Conservation (phyloP, 2,888 invertebrate genomes). For the Pollenia angustigena region DNA sequence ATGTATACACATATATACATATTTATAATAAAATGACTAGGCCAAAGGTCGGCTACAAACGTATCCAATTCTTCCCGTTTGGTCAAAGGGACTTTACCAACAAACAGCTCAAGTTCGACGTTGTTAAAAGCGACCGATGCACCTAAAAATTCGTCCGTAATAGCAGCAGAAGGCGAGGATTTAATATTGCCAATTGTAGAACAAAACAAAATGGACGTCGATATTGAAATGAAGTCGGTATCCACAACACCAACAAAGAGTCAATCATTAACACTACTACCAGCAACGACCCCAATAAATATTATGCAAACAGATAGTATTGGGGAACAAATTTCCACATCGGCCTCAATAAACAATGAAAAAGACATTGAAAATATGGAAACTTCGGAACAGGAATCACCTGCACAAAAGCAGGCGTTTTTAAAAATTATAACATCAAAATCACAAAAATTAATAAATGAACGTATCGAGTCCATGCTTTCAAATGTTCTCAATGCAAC, state of each 20-base stretch:
- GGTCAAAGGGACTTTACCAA: constrained; percentile 71
- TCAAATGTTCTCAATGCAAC: constrained; percentile 90
- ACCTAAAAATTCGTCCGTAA: neutral
- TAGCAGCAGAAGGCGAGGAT: constrained; percentile 56
- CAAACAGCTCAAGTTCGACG: constrained; percentile 43
- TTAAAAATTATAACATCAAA: constrained; percentile 43
- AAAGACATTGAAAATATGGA: constrained; percentile 89
- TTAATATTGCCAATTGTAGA: constrained; percentile 63
- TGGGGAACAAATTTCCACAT: constrained; percentile 15
- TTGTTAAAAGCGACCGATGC: neutral
- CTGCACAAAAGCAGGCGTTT: constrained; percentile 56
- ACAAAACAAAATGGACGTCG: constrained; percentile 79
- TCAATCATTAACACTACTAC: constrained; percentile 73
- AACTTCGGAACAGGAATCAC: constrained; percentile 79
- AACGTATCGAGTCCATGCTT: constrained; percentile 85
- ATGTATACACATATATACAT: neutral
- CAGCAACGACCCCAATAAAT: constrained; percentile 43
- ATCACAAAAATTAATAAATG: constrained; percentile 80
- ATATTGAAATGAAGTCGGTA: constrained; percentile 81
- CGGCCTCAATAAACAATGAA: constrained; percentile 35
- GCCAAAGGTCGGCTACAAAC: constrained; percentile 76
- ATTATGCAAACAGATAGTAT: constrained; percentile 13
- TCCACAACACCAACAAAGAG: constrained; percentile 75
- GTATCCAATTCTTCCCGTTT: constrained; percentile 82
- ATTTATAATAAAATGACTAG: constrained; percentile 7